phyloP scores from a whole-genome alignment of 2,797 vertebrate genomes.

The Hemibagrus guttatus region DNA sequence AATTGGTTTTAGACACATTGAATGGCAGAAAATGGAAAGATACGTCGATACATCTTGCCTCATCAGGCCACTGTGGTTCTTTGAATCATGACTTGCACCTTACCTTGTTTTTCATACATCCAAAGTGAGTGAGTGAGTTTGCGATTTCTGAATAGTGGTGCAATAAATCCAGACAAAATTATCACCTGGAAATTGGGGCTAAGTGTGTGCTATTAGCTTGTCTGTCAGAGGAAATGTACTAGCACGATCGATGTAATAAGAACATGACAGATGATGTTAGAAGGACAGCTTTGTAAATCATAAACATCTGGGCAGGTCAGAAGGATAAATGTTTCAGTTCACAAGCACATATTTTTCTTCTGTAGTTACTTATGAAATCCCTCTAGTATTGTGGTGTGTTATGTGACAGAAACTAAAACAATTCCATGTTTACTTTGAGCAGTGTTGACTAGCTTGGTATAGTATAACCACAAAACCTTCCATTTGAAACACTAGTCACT shows the following conservation, averaged over 20 bases:
- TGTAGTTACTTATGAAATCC: background rate
- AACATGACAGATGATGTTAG: background rate
- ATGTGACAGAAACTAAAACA: background rate
- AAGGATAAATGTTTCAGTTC: background rate
- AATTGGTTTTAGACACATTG: background rate
- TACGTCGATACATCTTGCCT: background rate
- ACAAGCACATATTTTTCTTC: background rate
- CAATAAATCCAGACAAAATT: background rate
- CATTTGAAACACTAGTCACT: background rate
- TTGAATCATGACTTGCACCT: background rate
- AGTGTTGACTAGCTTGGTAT: background rate
- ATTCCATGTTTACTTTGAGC: background rate
- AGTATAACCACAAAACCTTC: background rate
- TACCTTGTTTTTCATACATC: background rate
- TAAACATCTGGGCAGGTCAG: background rate
- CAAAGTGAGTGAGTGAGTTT: background rate
- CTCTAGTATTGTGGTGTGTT: background rate
- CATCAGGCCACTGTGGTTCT: background rate
- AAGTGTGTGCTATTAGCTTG: slow-evolving; percentile 6
- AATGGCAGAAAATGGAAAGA: background rate
- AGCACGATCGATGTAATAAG: background rate
- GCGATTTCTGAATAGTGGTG: background rate
- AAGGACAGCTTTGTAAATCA: background rate
- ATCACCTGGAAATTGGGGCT: background rate
- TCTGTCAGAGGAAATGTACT: background rate